Evolutionary conservation across 2,888 invertebrate species (phyloP), one percentile per base, ranked within the genome.

Genomic region (Epiblema foenella): DNA sequence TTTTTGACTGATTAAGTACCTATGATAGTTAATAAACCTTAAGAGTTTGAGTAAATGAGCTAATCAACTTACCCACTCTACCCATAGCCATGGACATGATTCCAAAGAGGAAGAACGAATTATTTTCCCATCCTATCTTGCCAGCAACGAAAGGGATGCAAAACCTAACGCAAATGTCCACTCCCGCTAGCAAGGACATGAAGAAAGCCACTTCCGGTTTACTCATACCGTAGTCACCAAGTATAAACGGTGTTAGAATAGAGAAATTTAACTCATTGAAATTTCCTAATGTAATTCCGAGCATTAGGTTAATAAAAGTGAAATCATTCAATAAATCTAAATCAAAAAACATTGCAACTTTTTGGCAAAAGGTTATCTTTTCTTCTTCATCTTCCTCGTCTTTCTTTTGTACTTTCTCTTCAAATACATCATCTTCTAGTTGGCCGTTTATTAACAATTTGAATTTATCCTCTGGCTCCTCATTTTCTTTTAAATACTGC

Each of bases 191-290:
- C 54, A 96, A 85, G 0, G 96, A 96, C 95, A 96, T 96, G 65
- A 95, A 95, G 15, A 95, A 86, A 0, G 96, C 96, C 0, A 95
- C 95, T 85, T 96, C 90, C 4, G 90, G 78, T 77, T 94, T 94
- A 0, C 87, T 87, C 77, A 95, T 94, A 0, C 95, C 94, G 78
- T 95, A 95, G 78, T 96, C 96, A 18, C 93, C 94, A n/a, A 96
- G 87, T 76, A 96, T 95, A 75, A 96, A 96, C 0, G 96, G 96
- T 0, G 96, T 96, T 62, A 96, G 80, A 62, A 96, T 94, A 1
- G 96, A 95, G 82, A 96, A 96, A 83, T 96, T 96, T 8, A 96
- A 78, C 84, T 96, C 96, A 5, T 95, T 95, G 78, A 96, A 96
- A 80, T 95, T 95, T 0, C 96, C 96, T 51, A 96, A 88, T 0